These are phyloP conservation scores for Rhizomys pruinosus DNA, from an alignment of 2,113 vertebrate genomes.

Conservation along the genomic window DNA sequence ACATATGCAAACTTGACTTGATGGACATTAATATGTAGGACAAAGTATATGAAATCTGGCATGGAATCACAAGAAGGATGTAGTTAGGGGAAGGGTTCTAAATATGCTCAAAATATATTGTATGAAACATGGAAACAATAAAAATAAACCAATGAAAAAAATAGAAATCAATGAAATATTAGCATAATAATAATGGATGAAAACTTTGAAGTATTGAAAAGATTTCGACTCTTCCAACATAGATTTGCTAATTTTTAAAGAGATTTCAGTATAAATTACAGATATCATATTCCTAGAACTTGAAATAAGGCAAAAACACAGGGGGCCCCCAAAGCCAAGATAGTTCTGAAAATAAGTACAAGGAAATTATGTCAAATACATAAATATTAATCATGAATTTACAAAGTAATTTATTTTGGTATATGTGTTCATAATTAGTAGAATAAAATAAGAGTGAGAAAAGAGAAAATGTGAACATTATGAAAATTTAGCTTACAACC, in stretches of 20 bases:
- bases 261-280: not conserved
- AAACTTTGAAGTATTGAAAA: not conserved
- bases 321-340: not conserved
- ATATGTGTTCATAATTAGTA: not conserved
- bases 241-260: not conserved
- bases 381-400: not conserved
- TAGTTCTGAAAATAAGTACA: not conserved
- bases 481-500: not conserved
- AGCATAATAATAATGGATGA: not conserved
- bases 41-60: too few relatives aligned
- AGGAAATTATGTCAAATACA: not conserved
- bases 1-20: too few relatives aligned
- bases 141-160: not conserved
- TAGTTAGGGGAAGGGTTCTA: too few relatives aligned
- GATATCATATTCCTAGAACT: not conserved
- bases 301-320: not conserved
- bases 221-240: not conserved
- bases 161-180: not conserved
- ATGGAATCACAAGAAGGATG: too few relatives aligned
- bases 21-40: too few relatives aligned
- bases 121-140: not conserved
- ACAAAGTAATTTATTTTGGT: not conserved
- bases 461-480: not conserved
- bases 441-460: not conserved
- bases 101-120: too few relatives aligned